Conservation (phyloP, 2,113 vertebrate genomes). For the Notiomystis cincta region DNA sequence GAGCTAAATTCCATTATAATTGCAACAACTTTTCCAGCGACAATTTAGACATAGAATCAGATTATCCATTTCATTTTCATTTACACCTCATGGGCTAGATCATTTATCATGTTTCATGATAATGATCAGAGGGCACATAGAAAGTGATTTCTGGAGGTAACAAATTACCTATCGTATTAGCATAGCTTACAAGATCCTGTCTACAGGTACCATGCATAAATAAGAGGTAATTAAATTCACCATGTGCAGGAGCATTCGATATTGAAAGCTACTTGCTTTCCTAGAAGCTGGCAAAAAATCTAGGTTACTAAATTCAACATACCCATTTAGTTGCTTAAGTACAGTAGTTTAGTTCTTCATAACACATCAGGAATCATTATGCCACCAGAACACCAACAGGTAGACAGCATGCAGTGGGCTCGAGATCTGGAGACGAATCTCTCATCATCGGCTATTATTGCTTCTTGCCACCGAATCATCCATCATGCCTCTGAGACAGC, state of each 20-base stretch:
- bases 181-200: slow-evolving; percentile 75
- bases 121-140: slow-evolving; percentile 75
- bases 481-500: slow-evolving; percentile 74
- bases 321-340: slow-evolving; percentile 54
- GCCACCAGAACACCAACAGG: slow-evolving; percentile 50
- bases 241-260: slow-evolving; percentile 66
- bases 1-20: slow-evolving; percentile 70
- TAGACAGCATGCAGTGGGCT: slow-evolving; percentile 33
- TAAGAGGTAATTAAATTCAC: slow-evolving; percentile 78
- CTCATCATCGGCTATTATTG: slow-evolving; percentile 75
- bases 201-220: slow-evolving; percentile 74
- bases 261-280: slow-evolving; percentile 64
- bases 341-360: slow-evolving; percentile 43
- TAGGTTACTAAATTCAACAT: slow-evolving; percentile 60
- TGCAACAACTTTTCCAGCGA: slow-evolving; percentile 58
- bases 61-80: slow-evolving; percentile 82
- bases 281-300: slow-evolving; percentile 64
- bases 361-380: slow-evolving; percentile 65
- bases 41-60: slow-evolving; percentile 77
- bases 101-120: slow-evolving; percentile 80
- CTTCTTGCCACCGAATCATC: slow-evolving; percentile 74
- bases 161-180: slow-evolving; percentile 77
- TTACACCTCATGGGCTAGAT: slow-evolving; percentile 72
- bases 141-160: slow-evolving; percentile 77
- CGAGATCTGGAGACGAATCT: slow-evolving; percentile 63